Evolutionary conservation across 2,888 invertebrate genomes (phyloP), one percentile per base, ranked within the genome.

Genomic region (Brachyptera putata): DNA sequence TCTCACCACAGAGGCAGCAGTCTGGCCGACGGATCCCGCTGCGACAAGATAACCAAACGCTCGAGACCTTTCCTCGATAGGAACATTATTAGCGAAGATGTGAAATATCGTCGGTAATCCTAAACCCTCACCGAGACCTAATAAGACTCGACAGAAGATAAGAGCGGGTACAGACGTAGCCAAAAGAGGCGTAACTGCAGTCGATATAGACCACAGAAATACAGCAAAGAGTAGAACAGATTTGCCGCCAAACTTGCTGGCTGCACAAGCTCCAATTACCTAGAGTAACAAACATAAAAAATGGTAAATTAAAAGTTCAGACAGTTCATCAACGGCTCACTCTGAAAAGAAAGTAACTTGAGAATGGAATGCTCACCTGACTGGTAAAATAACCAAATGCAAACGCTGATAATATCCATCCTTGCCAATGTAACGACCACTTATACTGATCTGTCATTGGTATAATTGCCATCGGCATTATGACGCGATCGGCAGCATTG

Each of bases 391-490:
- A 88, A 26, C 88, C 88, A 63, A 86, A 83, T 34, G 87, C 85
- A 74, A 88, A 88, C 4, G 87, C 85, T 59, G 86, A 87, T 39
- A 86, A 76, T 55, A 88, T 84, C 86, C 85, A 86, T 56, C 87
- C 88, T 70, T 87, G 86, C 70, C 82, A 82, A 68, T 85, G 82
- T 41, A 88, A 73, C 61, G 79, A 81, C 87, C 87, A 88, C 57
- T 83, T 80, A 70, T 82, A 87, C 69, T 85, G 78, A 70, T 84
- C 82, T 1, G 85, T 81, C 86, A 88, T 87, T 2, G 82, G 85
- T 34, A 88, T 82, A 61, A 88, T 87, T 21, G 87, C 86, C 60
- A 88, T 86, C 1, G 88, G 87, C 87, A 88, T 87, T 57, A 88
- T 84, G 4, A 87, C 86, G 61, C 87, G 75, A 73, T 88, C 88